Percentiles rank a stretch among this genome's conserved stretches.
These are phyloP conservation scores for Sinocyclocheilus maitianheensis DNA, from an alignment of 2,113 vertebrate genomes.

Conservation along the genomic window DNA sequence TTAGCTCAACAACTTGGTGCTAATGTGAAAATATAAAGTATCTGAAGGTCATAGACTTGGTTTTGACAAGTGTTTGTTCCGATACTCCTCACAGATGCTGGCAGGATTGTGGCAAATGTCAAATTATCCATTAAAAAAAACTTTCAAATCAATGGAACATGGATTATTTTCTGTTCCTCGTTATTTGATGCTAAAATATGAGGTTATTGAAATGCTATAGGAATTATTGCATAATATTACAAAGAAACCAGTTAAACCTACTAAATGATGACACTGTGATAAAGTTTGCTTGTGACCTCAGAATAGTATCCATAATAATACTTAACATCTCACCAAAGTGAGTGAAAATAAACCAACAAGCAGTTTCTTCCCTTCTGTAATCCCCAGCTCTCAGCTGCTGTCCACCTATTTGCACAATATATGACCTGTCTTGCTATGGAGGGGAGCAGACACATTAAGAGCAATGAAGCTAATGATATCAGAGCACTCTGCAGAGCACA, in stretches of 20 bases:
- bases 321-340: neutral
- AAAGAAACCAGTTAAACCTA: neutral
- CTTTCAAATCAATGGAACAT: conserved; percentile 17
- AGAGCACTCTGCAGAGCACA: conserved; percentile 92
- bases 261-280: neutral
- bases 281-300: conserved; percentile 1
- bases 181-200: neutral
- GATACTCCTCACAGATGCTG: conserved; percentile 50
- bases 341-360: conserved; percentile 46
- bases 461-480: conserved; percentile 98
- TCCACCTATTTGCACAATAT: conserved; percentile 79
- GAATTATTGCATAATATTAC: no score
- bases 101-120: conserved; percentile 58
- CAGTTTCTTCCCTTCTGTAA: conserved; percentile 53
- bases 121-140: conserved; percentile 53
- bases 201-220: no score
- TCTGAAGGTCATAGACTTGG: conserved; percentile 68
- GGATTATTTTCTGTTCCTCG: neutral
- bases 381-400: conserved; percentile 64
- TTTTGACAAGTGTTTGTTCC: conserved; percentile 56
- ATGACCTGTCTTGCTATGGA: conserved; percentile 81
- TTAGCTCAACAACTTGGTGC: conserved; percentile 70
- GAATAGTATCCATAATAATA: conserved; percentile 21
- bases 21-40: conserved; percentile 74
- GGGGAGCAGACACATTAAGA: conserved; percentile 94